Base-by-base conservation (phyloP, 2,888 invertebrate genomes). In the Zaprionus bogoriensis region DNA sequence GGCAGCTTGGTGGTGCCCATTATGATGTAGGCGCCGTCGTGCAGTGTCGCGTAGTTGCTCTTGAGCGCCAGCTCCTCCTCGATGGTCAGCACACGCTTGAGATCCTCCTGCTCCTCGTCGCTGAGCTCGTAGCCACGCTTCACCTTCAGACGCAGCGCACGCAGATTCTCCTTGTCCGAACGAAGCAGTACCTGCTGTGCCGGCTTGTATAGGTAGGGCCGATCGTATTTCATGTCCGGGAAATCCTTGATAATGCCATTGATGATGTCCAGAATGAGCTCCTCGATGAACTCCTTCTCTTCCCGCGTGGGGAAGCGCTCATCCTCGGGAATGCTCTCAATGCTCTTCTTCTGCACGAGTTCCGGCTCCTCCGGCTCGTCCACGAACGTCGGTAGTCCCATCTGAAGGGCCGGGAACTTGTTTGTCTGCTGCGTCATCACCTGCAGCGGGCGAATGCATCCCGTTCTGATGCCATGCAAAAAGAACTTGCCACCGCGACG, bases 11-110 rank as follows among this genome's bases (percentile, higher is more conserved):
- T 82, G 0, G 89, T 84, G 0, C 93, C 94, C 61, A 92, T 89
- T 0, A 95, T 90, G 12, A 94, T 93, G 85, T 94, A 92, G 1
- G 76, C 77, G 4, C 92, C 92, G 72, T 94, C 94, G 0, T 94
- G 93, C 36, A 94, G 86, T 14, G 90, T 87, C 46, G 91, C 90
- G 71, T 94, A 95, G 78, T 94, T 94, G 58, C 90, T 92, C 0
- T 92, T 92, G 42, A 93, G 91, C 0, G 85, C 74, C 5, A 94
- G 86, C 75, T 95, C 94, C 44, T 93, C 89, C 1, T 92, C 91
- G 1, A 92, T 80, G 0, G 91, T 89, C 1, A 89, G 65, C 10
- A 74, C 42, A 0, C 87, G 78, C 1, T 69, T 61, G 2, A 66
- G 4, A 52, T 92, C 91, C 1, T 88, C 76, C 0, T 92, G 88